phyloP scores from a whole-genome alignment of 2,113 vertebrate genomes.

The Aegithalos caudatus region DNA sequence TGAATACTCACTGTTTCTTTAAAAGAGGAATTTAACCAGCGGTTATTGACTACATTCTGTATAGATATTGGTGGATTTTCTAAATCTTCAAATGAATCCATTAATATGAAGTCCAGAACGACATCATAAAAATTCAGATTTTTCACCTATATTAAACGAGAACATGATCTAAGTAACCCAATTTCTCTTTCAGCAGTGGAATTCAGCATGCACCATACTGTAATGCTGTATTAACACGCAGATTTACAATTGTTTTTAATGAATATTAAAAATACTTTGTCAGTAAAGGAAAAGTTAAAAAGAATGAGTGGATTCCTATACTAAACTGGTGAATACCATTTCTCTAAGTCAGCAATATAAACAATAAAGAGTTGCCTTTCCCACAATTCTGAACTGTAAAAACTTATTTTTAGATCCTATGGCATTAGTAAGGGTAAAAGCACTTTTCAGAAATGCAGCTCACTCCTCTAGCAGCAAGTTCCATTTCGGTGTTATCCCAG shows the following conservation, averaged over 20 bases:
- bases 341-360: not conserved
- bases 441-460: slow-evolving; percentile 38
- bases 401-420: not conserved
- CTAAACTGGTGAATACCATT: not conserved
- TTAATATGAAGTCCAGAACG: slow-evolving; percentile 95
- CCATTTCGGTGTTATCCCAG: slow-evolving; percentile 90
- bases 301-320: not conserved
- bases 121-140: slow-evolving; percentile 96
- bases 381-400: not conserved
- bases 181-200: not conserved
- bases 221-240: not conserved
- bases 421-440: not conserved
- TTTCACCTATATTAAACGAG: slow-evolving; percentile 81
- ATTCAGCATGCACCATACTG: not conserved
- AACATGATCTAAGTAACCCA: slow-evolving; percentile 23
- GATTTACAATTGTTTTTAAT: not conserved
- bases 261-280: not conserved
- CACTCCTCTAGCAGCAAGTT: slow-evolving; percentile 90
- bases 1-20: slow-evolving; percentile 89
- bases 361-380: not conserved
- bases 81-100: slow-evolving; percentile 98
- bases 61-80: slow-evolving; percentile 96
- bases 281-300: not conserved
- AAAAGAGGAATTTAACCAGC: slow-evolving; percentile 94
- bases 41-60: slow-evolving; percentile 94